A percentile compares a stretch with the other conserved stretches of the same genome.
These are phyloP conservation scores for Lacerta viridis DNA, from an alignment of 2,797 vertebrate species.

Conservation along the genomic window DNA sequence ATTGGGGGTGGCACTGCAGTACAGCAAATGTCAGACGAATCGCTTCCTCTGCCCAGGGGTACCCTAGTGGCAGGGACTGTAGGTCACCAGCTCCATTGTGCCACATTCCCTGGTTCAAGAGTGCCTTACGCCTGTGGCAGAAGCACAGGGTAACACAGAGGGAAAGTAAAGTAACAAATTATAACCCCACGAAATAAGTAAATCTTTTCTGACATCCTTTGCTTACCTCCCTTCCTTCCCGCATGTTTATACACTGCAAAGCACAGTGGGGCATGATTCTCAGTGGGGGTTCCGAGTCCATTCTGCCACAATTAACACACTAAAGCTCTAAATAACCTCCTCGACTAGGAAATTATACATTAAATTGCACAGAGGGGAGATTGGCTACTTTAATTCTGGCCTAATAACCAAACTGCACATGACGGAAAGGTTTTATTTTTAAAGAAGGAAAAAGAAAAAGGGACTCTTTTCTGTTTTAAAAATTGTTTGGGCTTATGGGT, in stretches of 20 bases:
- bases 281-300: background rate
- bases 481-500: no score
- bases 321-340: slow-evolving; percentile 12
- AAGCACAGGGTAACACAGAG: background rate
- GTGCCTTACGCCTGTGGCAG: background rate
- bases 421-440: background rate
- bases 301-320: background rate
- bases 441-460: background rate
- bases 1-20: background rate
- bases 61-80: no score
- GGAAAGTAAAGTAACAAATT: background rate
- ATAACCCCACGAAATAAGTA: background rate
- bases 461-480: no score
- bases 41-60: background rate
- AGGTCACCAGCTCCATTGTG: background rate
- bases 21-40: background rate
- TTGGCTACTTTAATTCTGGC: slow-evolving; percentile 5
- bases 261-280: background rate
- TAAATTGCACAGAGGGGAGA: slow-evolving; percentile 17
- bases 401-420: slow-evolving; percentile 1
- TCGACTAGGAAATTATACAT: slow-evolving; percentile 19
- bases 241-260: background rate
- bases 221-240: background rate
- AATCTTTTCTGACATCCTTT: background rate
- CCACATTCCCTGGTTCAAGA: background rate